Base-by-base conservation (phyloP, 2,113 vertebrate species). In the Dunckerocampus dactyliophorus region DNA sequence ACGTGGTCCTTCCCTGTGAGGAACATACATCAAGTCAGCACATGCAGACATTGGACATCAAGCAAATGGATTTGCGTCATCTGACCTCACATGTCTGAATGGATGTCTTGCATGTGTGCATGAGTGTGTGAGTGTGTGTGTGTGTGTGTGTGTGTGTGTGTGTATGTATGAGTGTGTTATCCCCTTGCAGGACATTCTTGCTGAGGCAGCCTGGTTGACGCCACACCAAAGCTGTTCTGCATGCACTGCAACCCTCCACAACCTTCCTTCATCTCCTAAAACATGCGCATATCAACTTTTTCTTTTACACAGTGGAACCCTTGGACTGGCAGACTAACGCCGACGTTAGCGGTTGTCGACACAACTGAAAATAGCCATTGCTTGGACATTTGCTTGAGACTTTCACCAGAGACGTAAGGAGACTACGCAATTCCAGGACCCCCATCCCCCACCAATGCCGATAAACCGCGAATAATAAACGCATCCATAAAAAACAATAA, bases 1-100 rank as follows among this genome's bases (percentile, higher is more conserved):
- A 99, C 90, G 57, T 99, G 97, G 88, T 98, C 96, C 88, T 98
- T 98, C 75, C 97, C 97, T 99, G 43, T 2, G 76, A n/a, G 31
- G 4, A 48, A 64, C 6, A 39, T 46, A 16, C 17, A 7, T 1
- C 24, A 43, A 10, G 24, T 63, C 46, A n/a, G 5, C 24, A 28
- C n/a, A n/a, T n/a, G n/a, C n/a, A n/a, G n/a, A 15, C 6, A 10
- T 20, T 12, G 50, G 12, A 54, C 42, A 8, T 57, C 19, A 47
- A 51, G 42, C 34, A 45, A 47, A 8, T 47, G n/a, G 21, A 6
- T 21, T 20, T 11, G 19, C 17, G 15, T 39, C 37, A 39, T 39
- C 37, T 11, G n/a, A 63, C 34, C 22, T 47, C 62, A 62, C 43
- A 46, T 60, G 37, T 69, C 8, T 39, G 47, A 47, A 34, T 49